A percentile compares a stretch with the other conserved stretches of the same genome.
phyloP scores from a whole-genome alignment of 2,797 vertebrate genomes.

The Eurystomus glaucurus region DNA sequence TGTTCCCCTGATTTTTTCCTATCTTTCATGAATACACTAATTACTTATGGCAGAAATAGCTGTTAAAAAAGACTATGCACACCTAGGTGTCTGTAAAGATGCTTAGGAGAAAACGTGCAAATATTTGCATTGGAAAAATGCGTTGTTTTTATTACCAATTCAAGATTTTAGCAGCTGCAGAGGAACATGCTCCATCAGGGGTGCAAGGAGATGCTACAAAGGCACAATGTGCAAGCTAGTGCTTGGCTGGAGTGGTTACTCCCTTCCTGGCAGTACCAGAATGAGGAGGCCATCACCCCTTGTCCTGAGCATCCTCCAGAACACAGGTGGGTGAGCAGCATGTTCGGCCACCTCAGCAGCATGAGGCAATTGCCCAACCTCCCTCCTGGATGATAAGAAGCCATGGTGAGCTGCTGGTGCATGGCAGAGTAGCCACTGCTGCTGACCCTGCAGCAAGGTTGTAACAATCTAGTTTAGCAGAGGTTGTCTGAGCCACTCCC shows the following conservation, averaged over 20 bases:
- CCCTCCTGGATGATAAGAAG: no score
- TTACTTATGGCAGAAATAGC: neutral
- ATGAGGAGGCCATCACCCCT: rapidly evolving
- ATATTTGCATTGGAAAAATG: neutral
- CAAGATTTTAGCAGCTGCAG: neutral
- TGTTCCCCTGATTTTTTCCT: neutral
- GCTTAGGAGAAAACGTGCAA: neutral
- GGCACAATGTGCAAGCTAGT: neutral
- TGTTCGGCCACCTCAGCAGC: rapidly evolving
- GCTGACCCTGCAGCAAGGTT: neutral
- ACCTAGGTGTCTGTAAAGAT: neutral
- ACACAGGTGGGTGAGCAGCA: neutral
- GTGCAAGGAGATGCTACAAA: neutral
- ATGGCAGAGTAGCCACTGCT: rapidly evolving
- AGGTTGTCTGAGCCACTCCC: neutral
- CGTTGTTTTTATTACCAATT: neutral
- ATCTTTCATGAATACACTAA: neutral
- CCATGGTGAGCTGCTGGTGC: neutral
- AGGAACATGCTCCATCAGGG: neutral
- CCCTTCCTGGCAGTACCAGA: no score
- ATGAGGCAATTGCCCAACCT: rapidly evolving
- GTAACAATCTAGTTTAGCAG: neutral
- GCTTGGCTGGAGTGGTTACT: neutral
- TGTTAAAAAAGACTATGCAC: neutral
- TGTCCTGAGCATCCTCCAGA: neutral